Conservation (phyloP, 2,113 vertebrate species). For the Grallaria varia region DNA sequence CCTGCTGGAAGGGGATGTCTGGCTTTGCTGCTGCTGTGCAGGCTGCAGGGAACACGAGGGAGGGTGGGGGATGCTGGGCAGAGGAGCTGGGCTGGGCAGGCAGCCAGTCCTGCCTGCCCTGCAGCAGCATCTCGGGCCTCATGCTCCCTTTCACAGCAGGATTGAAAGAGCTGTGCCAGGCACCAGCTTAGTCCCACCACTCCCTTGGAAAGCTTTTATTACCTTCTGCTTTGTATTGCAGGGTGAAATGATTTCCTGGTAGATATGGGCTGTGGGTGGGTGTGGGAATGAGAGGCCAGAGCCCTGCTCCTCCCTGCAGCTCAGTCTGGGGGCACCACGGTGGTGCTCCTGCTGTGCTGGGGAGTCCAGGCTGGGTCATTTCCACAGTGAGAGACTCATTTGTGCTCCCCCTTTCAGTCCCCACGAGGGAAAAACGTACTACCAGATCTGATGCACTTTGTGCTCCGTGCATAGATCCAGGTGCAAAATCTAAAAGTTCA, state of each 20-base stretch:
- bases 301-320: background rate
- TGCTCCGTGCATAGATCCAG: background rate
- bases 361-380: background rate
- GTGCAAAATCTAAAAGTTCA: background rate
- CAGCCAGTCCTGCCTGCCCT: background rate
- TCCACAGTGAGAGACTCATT: background rate
- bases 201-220: background rate
- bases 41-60: background rate
- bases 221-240: background rate
- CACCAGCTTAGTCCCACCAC: background rate
- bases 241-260: conserved; percentile 7
- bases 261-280: background rate
- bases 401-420: background rate
- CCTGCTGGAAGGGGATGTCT: background rate
- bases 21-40: background rate
- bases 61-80: background rate
- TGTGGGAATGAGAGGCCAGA: background rate
- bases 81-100: background rate
- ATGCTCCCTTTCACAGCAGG: background rate
- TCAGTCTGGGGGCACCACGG: background rate
- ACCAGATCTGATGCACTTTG: accelerated
- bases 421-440: background rate
- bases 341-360: background rate
- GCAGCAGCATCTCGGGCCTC: background rate
- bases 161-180: background rate